Evolutionary conservation across 37 sponge, comb jelly and placozoan genomes (phyloP), one percentile per base, ranked within the genome.

Genomic region (Ephydatia muelleri): DNA sequence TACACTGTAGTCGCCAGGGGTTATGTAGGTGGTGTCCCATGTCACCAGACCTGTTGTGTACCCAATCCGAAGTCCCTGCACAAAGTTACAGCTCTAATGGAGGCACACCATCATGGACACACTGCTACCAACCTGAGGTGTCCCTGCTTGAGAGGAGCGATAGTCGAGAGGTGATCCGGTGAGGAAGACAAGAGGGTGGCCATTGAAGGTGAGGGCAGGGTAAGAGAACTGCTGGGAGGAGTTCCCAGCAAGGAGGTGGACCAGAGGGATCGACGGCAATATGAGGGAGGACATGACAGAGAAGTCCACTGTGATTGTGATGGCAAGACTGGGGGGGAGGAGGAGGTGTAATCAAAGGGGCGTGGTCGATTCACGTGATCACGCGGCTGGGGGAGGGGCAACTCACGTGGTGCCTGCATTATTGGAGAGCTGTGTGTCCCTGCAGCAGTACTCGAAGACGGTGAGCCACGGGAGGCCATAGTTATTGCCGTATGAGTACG

Each of bases 361-460:
- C n/a, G n/a, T n/a, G n/a, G n/a, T n/a, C n/a, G n/a, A n/a, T n/a
- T n/a, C n/a, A n/a, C n/a, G n/a, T n/a, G n/a, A n/a, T n/a, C n/a
- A n/a, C n/a, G n/a, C n/a, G n/a, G n/a, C n/a, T 68, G 43, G 30
- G 19, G 0, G 16, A 26, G 32, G 0, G 11, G 70, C 27, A 65
- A 57, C 90, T 85, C 33, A 93, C 91, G 19, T 73, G 19, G 97
- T 94, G 23, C 57, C 80, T 65, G 43, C 79, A 72, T 96, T 96
- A 78, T 91, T 92, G 21, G 28, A 33, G 2, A 94, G 88, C 27
- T 38, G 21, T 64, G 76, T 57, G 36, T 70, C 67, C 47, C 94
- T 86, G 72, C 97, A 96, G 81, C 97, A 96, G 77, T 96, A 94
- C 43, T 89, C 80, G 49, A 87, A 92, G 48, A 67, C 68, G 4